Percentiles rank a stretch among this genome's conserved stretches.
phyloP scores from a whole-genome alignment of 2,113 vertebrate genomes.

The Eulemur rufifrons region DNA sequence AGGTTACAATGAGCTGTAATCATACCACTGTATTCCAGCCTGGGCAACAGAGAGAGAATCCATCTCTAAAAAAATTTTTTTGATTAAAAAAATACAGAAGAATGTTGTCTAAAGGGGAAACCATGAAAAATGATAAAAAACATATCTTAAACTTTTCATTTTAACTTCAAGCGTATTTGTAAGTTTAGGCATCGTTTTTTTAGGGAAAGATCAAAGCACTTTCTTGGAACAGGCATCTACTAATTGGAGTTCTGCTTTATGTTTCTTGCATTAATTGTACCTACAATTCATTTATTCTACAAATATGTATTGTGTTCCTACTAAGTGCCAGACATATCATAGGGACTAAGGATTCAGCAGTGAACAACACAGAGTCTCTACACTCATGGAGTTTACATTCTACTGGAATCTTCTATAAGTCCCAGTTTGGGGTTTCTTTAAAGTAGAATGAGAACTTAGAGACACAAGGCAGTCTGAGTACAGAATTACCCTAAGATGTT shows the following conservation, averaged over 20 bases:
- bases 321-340: background rate
- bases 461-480: background rate
- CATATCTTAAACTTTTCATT: background rate
- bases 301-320: background rate
- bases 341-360: background rate
- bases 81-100: background rate
- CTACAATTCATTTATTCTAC: background rate
- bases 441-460: background rate
- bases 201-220: background rate
- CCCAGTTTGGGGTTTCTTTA: background rate
- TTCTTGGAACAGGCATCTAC: background rate
- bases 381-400: background rate
- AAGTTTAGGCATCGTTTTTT: background rate
- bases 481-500: background rate
- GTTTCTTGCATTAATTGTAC: background rate
- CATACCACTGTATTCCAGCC: too few relatives aligned
- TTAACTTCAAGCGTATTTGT: background rate
- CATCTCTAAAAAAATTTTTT: too few relatives aligned
- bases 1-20: too few relatives aligned
- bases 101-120: background rate
- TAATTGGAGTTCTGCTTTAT: conserved; percentile 8
- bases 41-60: too few relatives aligned
- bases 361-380: background rate
- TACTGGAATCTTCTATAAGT: background rate
- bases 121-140: background rate